Evolutionary conservation across 2,113 vertebrate species (phyloP).

Genomic region (Hoplias malabaricus): DNA sequence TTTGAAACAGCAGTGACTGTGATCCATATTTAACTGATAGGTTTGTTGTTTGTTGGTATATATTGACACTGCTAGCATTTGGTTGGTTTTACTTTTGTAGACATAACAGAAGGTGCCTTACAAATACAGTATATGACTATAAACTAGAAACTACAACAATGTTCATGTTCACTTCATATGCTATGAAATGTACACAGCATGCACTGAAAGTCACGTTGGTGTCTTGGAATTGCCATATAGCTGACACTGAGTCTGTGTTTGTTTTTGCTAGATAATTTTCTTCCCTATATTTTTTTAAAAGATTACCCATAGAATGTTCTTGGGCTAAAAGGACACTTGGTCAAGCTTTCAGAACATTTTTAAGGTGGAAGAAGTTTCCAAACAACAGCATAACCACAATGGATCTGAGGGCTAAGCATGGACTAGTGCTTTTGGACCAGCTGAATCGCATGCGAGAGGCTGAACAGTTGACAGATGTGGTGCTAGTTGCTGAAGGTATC

Average conservation of each 20-base stretch:
- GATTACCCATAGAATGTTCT: conserved; percentile 19
- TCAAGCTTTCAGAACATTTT: not conserved
- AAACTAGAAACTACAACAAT: not conserved
- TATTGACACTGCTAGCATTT: not conserved
- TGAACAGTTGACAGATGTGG: conserved; percentile 84
- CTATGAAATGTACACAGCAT: conserved; percentile 8
- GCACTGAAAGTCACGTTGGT: not conserved
- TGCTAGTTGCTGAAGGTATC: conserved; percentile 86
- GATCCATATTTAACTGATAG: conserved; percentile 10
- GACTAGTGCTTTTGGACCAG: conserved; percentile 79
- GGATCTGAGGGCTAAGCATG: conserved; percentile 79
- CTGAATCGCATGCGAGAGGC: conserved; percentile 84
- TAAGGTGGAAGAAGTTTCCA: not conserved
- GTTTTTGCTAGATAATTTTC: conserved; percentile 34
- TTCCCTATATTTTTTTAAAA: not conserved
- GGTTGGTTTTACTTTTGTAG: not conserved
- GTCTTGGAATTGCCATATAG: not conserved
- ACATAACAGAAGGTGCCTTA: not conserved
- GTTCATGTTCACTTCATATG: not conserved
- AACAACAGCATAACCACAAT: conserved; percentile 60
- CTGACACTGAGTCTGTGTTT: conserved; percentile 3
- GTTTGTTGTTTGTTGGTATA: not conserved
- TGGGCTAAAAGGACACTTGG: not conserved
- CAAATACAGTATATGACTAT: not conserved
- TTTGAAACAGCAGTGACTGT: conserved; percentile 17